Percentiles rank a stretch among this genome's conserved stretches.
Conservation (phyloP, 2,113 vertebrate genomes). For the Pteruthius melanotis region DNA sequence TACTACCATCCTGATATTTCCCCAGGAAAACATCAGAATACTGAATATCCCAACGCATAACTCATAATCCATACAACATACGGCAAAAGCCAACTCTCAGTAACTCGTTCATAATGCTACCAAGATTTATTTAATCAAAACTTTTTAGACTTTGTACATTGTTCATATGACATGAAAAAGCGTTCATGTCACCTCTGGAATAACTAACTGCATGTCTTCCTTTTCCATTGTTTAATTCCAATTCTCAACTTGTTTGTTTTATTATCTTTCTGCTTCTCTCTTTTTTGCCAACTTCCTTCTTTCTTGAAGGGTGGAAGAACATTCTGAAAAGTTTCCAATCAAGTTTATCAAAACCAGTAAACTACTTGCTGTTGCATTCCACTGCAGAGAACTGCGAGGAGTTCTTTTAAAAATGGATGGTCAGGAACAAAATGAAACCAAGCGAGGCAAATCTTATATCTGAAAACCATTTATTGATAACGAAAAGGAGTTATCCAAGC, state of each 20-base stretch:
- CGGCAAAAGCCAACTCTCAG: too few relatives aligned
- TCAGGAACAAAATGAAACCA: too few relatives aligned
- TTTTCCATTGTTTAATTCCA: not conserved
- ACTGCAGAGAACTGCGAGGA: too few relatives aligned
- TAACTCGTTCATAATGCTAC: not conserved
- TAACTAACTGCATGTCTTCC: not conserved
- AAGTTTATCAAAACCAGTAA: not conserved
- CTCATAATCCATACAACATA: too few relatives aligned
- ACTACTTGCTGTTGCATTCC: too few relatives aligned
- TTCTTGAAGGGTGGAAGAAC: not conserved
- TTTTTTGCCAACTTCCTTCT: not conserved
- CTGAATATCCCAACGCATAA: too few relatives aligned
- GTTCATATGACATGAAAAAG: not conserved
- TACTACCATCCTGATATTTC: too few relatives aligned
- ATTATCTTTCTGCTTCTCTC: not conserved
- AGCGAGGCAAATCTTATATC: too few relatives aligned
- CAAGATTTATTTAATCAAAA: not conserved
- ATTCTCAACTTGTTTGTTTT: not conserved
- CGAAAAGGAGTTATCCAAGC: too few relatives aligned
- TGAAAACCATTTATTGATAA: too few relatives aligned
- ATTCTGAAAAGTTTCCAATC: not conserved
- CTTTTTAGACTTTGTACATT: not conserved
- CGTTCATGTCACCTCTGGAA: not conserved
- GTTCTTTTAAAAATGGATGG: too few relatives aligned
- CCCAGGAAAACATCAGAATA: too few relatives aligned